Conservation (phyloP, 37 sponge, comb jelly and placozoan species). For the Ianthella basta region DNA sequence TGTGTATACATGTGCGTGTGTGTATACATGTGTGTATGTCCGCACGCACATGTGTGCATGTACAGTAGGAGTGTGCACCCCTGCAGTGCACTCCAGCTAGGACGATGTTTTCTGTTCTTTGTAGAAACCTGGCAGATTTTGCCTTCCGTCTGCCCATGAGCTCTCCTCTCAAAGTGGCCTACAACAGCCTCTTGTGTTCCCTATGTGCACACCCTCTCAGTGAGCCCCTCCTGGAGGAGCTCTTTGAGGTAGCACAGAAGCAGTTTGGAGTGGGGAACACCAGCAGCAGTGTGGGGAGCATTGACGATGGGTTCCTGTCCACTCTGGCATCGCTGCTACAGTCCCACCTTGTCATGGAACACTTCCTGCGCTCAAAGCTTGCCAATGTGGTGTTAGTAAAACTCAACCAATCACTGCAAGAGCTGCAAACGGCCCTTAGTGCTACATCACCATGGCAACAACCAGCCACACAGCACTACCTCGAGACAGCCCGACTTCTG, state of each 20-base stretch:
- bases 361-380: conserved; percentile 37
- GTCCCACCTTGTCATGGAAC: conserved; percentile 23
- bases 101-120: too few species aligned
- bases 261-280: not conserved
- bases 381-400: not conserved
- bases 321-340: conserved; percentile 51
- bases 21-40: not conserved
- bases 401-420: not conserved
- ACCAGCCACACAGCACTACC: too few species aligned
- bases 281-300: not conserved
- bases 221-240: not conserved
- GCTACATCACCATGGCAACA: too few species aligned
- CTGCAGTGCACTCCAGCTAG: too few species aligned
- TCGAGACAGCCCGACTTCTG: not conserved
- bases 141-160: conserved; percentile 37
- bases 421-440: too few species aligned
- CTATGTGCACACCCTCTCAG: conserved; percentile 35
- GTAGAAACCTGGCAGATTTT: conserved; percentile 48
- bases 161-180: conserved; percentile 28
- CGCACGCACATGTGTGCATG: not conserved
- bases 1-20: conserved; percentile 30
- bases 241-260: not conserved
- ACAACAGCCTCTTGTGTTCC: conserved; percentile 60
- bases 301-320: conserved; percentile 30
- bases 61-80: too few species aligned